phyloP scores from a whole-genome alignment of 2,888 invertebrate species.

The Nomada ferruginata region DNA sequence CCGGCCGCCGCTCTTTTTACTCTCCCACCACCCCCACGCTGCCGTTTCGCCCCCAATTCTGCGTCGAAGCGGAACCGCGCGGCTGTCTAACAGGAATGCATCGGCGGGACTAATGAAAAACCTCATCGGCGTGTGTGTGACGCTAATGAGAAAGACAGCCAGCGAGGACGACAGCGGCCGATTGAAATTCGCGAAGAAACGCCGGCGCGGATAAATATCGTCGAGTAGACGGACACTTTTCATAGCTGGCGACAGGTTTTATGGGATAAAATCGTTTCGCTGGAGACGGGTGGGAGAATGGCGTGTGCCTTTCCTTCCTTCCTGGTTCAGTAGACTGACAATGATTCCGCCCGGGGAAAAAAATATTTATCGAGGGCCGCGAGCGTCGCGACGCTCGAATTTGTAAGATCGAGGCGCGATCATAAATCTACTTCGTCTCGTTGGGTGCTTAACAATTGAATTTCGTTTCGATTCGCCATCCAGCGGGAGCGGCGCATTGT shows the following conservation, averaged over 20 bases:
- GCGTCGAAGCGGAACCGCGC: slow-evolving; percentile 61
- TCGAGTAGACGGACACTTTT: slow-evolving; percentile 54
- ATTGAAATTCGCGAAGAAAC: slow-evolving; percentile 80
- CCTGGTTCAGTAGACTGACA: slow-evolving; percentile 43
- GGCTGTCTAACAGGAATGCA: slow-evolving; percentile 82
- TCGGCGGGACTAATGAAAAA: slow-evolving; percentile 83
- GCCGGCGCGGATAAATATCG: slow-evolving; percentile 63
- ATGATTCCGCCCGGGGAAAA: slow-evolving; percentile 47
- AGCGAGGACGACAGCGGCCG: slow-evolving; percentile 73
- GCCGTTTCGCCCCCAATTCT: slow-evolving; percentile 70
- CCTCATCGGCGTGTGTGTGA: slow-evolving; percentile 82
- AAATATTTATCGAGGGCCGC: slow-evolving; percentile 53
- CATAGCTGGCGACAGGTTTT: slow-evolving; percentile 60
- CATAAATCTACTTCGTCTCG: slow-evolving; percentile 44
- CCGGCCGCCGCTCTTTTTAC: slow-evolving; percentile 63
- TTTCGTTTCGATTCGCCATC: slow-evolving; percentile 46
- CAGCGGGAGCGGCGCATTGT: slow-evolving; percentile 29
- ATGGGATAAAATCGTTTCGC: slow-evolving; percentile 35
- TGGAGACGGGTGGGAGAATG: too few relatives aligned
- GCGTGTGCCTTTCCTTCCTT: slow-evolving; percentile 30
- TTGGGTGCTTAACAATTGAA: slow-evolving; percentile 49
- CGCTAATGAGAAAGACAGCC: slow-evolving; percentile 81
- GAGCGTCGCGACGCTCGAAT: slow-evolving; percentile 28
- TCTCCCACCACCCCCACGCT: slow-evolving; percentile 66
- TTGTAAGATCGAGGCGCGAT: slow-evolving; percentile 50